These are phyloP conservation scores for Pseudois nayaur DNA, from an alignment of 2,113 vertebrate species.

Conservation along the genomic window DNA sequence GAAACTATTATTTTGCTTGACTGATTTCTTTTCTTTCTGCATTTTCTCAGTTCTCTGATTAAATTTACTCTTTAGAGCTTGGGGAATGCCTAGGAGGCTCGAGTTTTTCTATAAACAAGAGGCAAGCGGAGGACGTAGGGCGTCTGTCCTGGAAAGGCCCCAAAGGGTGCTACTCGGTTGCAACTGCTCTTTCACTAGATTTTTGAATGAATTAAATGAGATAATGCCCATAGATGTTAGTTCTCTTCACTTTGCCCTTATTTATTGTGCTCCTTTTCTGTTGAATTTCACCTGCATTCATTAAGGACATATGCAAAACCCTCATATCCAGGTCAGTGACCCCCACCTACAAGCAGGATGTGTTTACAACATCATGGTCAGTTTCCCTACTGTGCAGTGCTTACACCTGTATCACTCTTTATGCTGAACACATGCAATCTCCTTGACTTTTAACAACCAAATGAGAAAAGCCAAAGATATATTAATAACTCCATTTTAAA, in stretches of 20 bases:
- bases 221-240: neutral
- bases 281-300: neutral
- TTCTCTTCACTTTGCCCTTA: neutral
- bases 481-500: neutral
- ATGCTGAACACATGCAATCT: neutral
- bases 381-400: neutral
- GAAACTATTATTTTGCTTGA: neutral
- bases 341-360: neutral
- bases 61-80: neutral
- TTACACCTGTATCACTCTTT: neutral
- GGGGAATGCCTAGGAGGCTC: neutral
- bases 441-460: neutral
- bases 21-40: neutral
- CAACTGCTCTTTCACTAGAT: neutral
- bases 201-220: neutral
- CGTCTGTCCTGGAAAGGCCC: neutral
- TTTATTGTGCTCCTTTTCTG: neutral
- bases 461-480: neutral
- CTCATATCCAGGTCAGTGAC: fast-evolving
- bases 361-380: fast-evolving
- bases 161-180: neutral
- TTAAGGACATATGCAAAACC: neutral
- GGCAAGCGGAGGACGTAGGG: neutral
- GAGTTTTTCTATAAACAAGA: neutral
- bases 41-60: neutral